Evolutionary conservation across 1,140 invertebrate genomes (phyloP), one percentile per base, ranked within the genome.

Genomic region (Drosophila miranda): DNA sequence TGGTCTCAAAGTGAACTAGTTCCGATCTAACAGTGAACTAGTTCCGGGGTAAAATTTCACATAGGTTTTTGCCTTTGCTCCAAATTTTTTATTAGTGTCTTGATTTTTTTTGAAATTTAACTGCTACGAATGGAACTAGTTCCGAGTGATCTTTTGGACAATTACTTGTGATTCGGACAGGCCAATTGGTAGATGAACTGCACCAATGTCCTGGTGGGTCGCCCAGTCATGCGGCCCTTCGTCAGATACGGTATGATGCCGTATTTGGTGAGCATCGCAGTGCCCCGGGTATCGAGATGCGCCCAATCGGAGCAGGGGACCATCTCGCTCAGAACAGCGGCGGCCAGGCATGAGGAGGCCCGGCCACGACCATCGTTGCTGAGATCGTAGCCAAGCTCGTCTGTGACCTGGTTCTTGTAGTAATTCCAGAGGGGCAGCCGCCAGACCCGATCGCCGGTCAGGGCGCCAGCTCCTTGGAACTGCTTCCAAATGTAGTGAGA

Each of bases 391-490:
- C 90, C 90, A 6, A 74, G 55, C 9, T 90, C 67, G 3, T 78
- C 91, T 92, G 93, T 95, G 34, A 98, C 92, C 83, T 94, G 93
- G 48, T 94, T 94, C 3, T 93, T 94, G 79, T 95, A 98, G 75
- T 94, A 93, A 43, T 95, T 93, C 94, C 96, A 98, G 1, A 98
- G 87, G 0, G 97, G 97, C 92, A 98, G 94, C 76, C 96, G 92
- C 97, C 97, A 98, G 4, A 98, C 92, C 46, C 97, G 92, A 90
- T 98, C 97, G 0, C 97, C 97, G 3, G 96, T 96, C 6, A 92
- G 71, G 1, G 92, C 91, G n/a, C 96, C 95, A 7, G 95, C 95
- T 13, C 92, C 79, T 68, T 94, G 92, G 23, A 97, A 82, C 34
- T 92, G 91, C 46, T 94, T 91, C 92, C 93, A 97, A 26, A 96